Percentiles rank a stretch among this genome's conserved stretches.
phyloP scores from a whole-genome alignment of 2,113 vertebrate species.

The Calidris pugnax region DNA sequence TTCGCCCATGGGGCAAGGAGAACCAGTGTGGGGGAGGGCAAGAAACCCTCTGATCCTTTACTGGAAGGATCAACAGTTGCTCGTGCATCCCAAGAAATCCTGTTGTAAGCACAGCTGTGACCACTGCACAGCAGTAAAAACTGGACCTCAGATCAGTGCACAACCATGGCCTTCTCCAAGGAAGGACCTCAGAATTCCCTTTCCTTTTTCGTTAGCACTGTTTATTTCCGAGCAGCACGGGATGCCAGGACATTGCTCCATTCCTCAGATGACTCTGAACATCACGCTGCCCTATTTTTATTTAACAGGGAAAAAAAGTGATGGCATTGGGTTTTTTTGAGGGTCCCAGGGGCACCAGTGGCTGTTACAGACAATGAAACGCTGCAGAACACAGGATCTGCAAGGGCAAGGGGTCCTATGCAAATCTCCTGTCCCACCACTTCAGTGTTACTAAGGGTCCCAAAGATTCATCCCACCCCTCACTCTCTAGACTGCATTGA shows the following conservation, averaged over 20 bases:
- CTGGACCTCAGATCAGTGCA: not conserved
- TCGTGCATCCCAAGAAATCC: not conserved
- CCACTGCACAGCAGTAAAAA: not conserved
- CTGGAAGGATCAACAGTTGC: not conserved
- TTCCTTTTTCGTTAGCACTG: not conserved
- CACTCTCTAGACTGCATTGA: not conserved
- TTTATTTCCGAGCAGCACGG: not conserved
- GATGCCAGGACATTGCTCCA: not conserved
- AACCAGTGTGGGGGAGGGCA: rapidly evolving
- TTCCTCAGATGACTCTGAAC: not conserved
- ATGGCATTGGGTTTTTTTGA: not conserved
- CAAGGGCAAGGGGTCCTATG: not conserved
- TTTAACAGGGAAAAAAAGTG: not conserved
- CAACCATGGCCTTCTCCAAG: not conserved
- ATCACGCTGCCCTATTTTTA: not conserved
- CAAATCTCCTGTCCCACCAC: not conserved
- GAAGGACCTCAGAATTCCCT: not conserved
- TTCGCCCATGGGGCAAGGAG: not conserved
- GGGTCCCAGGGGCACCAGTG: not conserved
- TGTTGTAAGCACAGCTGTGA: not conserved
- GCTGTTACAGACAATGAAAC: not conserved
- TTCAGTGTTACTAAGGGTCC: not conserved
- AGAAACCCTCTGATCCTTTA: not conserved
- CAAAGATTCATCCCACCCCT: not conserved
- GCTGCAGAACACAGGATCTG: not conserved